Conservation (phyloP, 2,113 vertebrate genomes). For the Cardinalis cardinalis region DNA sequence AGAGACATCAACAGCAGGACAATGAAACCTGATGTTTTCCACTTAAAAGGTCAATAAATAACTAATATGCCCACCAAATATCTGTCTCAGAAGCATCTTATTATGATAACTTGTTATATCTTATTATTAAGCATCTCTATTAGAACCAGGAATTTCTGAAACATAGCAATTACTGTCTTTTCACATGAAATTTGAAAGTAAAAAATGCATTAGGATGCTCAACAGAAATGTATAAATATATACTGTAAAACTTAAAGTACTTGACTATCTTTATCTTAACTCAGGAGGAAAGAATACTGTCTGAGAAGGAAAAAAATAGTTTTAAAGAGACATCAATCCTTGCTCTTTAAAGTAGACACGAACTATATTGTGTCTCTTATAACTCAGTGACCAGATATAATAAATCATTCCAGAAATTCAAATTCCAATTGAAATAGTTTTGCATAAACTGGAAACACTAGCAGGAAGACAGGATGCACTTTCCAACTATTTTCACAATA, state of each 20-base stretch:
- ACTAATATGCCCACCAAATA: not conserved
- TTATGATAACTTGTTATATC: not conserved
- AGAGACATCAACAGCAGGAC: not conserved
- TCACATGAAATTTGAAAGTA: not conserved
- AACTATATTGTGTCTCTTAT: not conserved
- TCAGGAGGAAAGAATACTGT: not conserved
- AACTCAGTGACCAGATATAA: not conserved
- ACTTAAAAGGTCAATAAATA: not conserved
- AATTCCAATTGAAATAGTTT: not conserved
- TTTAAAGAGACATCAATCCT: not conserved
- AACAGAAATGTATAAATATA: not conserved
- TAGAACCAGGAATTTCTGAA: not conserved
- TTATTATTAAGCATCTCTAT: not conserved
- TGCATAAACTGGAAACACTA: not conserved
- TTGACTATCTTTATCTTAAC: not conserved
- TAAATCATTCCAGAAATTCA: not conserved
- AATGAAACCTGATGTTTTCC: not conserved
- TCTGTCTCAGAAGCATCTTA: not conserved
- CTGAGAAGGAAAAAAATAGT: not conserved
- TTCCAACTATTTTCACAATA: not conserved
- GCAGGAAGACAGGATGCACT: not conserved
- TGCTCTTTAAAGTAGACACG: not conserved
- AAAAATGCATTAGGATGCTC: not conserved
- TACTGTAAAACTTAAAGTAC: not conserved
- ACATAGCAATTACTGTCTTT: not conserved